Evolutionary conservation across 1,140 invertebrate genomes (phyloP), one percentile per base, ranked within the genome.

Genomic region (Sinonovacula constricta): DNA sequence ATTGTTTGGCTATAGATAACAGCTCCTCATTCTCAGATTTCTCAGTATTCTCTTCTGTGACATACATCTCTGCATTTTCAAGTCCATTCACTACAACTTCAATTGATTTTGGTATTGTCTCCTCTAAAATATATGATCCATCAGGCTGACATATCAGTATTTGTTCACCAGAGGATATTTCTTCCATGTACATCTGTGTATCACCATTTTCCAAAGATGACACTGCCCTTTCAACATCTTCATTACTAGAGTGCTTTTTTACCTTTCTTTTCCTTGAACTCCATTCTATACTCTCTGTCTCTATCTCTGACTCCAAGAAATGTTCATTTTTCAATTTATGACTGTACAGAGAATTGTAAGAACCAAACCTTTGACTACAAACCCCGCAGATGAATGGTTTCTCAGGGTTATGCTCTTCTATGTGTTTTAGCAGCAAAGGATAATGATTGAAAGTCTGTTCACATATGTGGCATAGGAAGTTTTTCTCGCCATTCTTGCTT

Each of bases 391-490:
- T 28, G 33, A 81, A 81, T 63, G 80, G 80, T 59, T 69, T 72
- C 28, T 81, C 68, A 26, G 63, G 74, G 36, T 63, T 79, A 24
- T 79, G 80, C 86, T 96, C 95, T 22, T 97, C 91, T 90, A 97
- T 95, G 87, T 96, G 96, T 63, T 72, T 69, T 36, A 36, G 30
- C 14, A 83, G 49, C 33, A 70, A 33, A 26, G 60, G 31, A 69
- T 74, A 82, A 49, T 76, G 72, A 85, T 57, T 57, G 39, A 78
- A 78, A 2, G 54, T 24, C 36, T 78, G 39, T 45, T 59, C 39
- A 49, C 75, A 78, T n/a, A 78, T 28, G 30, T 78, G 65, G 34
- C 75, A 78, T 33, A 49, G 39, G 39, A 62, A 60, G 26, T 34
- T 51, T 26, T 53, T 60, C 15, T 59, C 56, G 14, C 28, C 28